phyloP scores from a whole-genome alignment of 2,113 vertebrate species.

The Bubo scandiacus region DNA sequence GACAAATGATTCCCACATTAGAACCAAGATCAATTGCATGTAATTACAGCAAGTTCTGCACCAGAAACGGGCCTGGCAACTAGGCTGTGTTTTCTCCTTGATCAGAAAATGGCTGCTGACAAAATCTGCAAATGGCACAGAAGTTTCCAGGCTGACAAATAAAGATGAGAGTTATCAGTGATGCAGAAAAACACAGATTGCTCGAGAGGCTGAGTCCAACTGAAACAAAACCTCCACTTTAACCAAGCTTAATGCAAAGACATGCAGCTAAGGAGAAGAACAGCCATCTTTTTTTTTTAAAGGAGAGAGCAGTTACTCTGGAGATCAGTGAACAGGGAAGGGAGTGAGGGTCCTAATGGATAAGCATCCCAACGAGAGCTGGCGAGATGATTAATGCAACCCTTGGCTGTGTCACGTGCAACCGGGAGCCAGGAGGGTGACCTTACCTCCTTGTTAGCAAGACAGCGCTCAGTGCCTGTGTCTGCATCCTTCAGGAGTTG shows the following conservation, averaged over 20 bases:
- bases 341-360: not conserved
- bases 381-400: not conserved
- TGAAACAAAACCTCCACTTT: not conserved
- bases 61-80: not conserved
- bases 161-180: not conserved
- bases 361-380: rapidly evolving
- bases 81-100: not conserved
- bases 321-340: not conserved
- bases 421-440: not conserved
- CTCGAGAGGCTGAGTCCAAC: not conserved
- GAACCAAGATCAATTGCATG: not conserved
- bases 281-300: no score
- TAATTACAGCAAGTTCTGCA: not conserved
- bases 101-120: not conserved
- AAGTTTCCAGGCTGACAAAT: not conserved
- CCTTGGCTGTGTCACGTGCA: not conserved
- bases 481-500: slow-evolving; percentile 30
- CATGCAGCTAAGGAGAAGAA: not conserved
- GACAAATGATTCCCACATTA: not conserved
- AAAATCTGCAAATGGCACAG: not conserved
- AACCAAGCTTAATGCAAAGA: not conserved
- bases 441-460: slow-evolving; percentile 29
- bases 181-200: not conserved
- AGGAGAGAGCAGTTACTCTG: not conserved
- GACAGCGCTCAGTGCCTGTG: not conserved